phyloP scores from a whole-genome alignment of 2,797 vertebrate species.

The Triplophysa bombifrons region DNA sequence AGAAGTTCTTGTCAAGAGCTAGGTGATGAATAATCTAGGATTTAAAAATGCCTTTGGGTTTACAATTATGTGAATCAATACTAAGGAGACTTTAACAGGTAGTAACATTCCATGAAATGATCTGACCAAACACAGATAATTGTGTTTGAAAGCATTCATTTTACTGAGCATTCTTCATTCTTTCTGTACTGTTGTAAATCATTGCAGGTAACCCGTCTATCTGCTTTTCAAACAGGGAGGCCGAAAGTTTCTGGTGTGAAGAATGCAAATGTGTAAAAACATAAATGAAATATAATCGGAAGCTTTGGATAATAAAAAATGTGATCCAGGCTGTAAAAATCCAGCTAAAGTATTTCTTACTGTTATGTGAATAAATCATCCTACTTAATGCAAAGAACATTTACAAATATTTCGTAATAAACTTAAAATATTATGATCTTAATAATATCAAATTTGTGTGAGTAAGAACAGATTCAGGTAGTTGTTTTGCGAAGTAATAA shows the following conservation, averaged over 20 bases:
- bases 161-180: neutral
- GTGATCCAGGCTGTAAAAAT: too few relatives aligned
- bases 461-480: too few relatives aligned
- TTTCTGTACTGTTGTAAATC: constrained; percentile 10
- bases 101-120: neutral
- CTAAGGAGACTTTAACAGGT: neutral
- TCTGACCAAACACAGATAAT: neutral
- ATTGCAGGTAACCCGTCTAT: neutral
- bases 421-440: too few relatives aligned
- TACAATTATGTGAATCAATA: neutral
- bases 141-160: neutral
- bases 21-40: neutral
- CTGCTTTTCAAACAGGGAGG: constrained; percentile 5
- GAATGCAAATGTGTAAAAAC: neutral
- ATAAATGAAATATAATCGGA: neutral
- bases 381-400: too few relatives aligned
- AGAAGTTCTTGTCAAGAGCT: too few relatives aligned
- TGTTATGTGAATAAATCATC: too few relatives aligned
- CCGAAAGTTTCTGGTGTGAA: neutral
- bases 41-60: neutral
- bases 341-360: too few relatives aligned
- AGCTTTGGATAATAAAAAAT: neutral
- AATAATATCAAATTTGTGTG: too few relatives aligned
- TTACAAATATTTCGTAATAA: too few relatives aligned
- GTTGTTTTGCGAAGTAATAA: too few relatives aligned